These are phyloP conservation scores for Prostheceraeus crozeri DNA, from an alignment of 2,888 invertebrate genomes.

Conservation along the genomic window DNA sequence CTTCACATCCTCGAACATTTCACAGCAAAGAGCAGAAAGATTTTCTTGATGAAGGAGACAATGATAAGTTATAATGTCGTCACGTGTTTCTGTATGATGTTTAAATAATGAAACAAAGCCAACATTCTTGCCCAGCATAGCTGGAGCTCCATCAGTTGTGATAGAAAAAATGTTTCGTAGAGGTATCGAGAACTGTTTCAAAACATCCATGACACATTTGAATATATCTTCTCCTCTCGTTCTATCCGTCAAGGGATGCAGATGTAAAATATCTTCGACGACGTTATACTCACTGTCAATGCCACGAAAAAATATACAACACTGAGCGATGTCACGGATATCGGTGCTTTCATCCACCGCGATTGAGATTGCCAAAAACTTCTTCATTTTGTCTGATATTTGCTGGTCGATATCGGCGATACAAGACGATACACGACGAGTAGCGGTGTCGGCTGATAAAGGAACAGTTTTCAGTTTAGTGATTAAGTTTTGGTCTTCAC, in stretches of 20 bases:
- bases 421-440: constrained; percentile 11
- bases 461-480: constrained; percentile 11
- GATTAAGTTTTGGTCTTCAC: not conserved
- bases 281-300: constrained; percentile 17
- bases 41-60: constrained; percentile 33
- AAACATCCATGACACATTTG: constrained; percentile 1
- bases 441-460: not conserved
- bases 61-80: constrained; percentile 33
- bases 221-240: constrained; percentile 28
- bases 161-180: constrained; percentile 26
- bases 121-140: constrained; percentile 25
- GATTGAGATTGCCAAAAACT: not conserved
- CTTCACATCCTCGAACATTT: constrained; percentile 28
- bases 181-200: constrained; percentile 1
- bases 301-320: constrained; percentile 6
- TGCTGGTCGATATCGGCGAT: constrained; percentile 4
- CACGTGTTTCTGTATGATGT: constrained; percentile 24
- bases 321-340: constrained; percentile 22
- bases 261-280: constrained; percentile 27
- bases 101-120: constrained; percentile 25
- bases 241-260: constrained; percentile 20
- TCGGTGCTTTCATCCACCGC: constrained; percentile 22
- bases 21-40: constrained; percentile 14
- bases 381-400: constrained; percentile 6
- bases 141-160: constrained; percentile 22